Conservation (phyloP, 2,888 invertebrate species). For the Watsonalla binaria region DNA sequence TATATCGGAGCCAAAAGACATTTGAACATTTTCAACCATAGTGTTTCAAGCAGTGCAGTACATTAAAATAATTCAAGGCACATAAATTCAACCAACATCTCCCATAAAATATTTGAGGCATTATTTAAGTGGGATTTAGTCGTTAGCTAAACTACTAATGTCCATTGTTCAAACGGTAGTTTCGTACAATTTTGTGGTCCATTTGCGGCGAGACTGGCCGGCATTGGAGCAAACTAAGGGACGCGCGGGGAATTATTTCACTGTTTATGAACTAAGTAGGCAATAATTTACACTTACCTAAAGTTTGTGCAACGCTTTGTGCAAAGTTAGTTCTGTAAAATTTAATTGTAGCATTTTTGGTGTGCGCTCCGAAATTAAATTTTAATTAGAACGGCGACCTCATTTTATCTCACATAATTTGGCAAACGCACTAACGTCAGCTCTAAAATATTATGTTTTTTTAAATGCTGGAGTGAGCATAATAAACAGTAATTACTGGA, state of each 20-base stretch:
- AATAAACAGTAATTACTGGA: too few species aligned
- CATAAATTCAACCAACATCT: constrained; percentile 8
- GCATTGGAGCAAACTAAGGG: constrained; percentile 18
- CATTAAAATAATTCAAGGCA: not conserved
- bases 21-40: not conserved
- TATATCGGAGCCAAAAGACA: not conserved
- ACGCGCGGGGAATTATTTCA: constrained; percentile 11
- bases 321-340: not conserved
- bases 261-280: constrained; percentile 5
- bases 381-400: not conserved
- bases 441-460: not conserved
- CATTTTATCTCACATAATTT: not conserved
- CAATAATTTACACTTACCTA: constrained; percentile 2
- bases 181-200: constrained; percentile 50
- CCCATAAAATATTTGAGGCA: constrained; percentile 37
- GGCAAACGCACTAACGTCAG: not conserved
- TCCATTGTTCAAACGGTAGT: constrained; percentile 48
- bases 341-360: not conserved
- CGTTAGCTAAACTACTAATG: constrained; percentile 53
- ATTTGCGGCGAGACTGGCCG: constrained; percentile 37
- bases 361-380: not conserved
- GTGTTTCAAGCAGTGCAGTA: not conserved
- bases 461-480: too few species aligned
- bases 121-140: constrained; percentile 45
- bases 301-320: not conserved